Base-by-base conservation (phyloP, 2,888 invertebrate genomes). In the Habrosyne pyritoides region DNA sequence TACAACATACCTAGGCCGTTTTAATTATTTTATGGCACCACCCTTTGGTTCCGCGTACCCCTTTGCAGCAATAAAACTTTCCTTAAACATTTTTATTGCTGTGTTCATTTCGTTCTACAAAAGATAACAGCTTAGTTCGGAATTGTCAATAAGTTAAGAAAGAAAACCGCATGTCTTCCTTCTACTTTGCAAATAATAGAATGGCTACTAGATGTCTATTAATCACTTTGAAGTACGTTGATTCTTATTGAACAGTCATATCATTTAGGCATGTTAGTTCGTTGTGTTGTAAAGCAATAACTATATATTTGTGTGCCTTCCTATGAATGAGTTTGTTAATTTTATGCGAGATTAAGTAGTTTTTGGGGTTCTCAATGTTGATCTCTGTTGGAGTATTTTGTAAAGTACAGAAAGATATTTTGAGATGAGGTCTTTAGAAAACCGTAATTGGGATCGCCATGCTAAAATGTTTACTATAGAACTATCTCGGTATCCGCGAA, bases 21-120 rank as follows among this genome's bases (percentile, higher is more conserved):
- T 80, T 82, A 83, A 87, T 88, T 83, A 81, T 81, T 88, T 89
- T 85, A 89, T 79, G 72, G 76, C 78, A 66, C 68, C 61, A 71
- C 71, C 76, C 81, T 70, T 28, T 67, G 61, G 68, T 58, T 54
- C 54, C 63, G 52, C 59, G 76, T 79, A 87, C 81, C 87, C 86
- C 86, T 87, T 89, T 84, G 75, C 77, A 67, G 81, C 70, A 81
- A 83, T 91, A 90, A 87, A 90, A 89, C 89, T 91, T 91, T 90
- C 87, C 70, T 76, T 79, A 83, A 83, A 83, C 77, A 78, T 75
- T 83, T 82, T 84, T 84, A 84, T 84, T 77, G 75, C 76, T 57
- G 60, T 71, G 77, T 54, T 55, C 52, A 59, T 67, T 61, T 62
- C 50, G 47, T 58, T 61, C 55, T 52, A 30, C 21, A 10, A 30